phyloP scores from a whole-genome alignment of 2,113 vertebrate genomes.

The Aramus guarauna region DNA sequence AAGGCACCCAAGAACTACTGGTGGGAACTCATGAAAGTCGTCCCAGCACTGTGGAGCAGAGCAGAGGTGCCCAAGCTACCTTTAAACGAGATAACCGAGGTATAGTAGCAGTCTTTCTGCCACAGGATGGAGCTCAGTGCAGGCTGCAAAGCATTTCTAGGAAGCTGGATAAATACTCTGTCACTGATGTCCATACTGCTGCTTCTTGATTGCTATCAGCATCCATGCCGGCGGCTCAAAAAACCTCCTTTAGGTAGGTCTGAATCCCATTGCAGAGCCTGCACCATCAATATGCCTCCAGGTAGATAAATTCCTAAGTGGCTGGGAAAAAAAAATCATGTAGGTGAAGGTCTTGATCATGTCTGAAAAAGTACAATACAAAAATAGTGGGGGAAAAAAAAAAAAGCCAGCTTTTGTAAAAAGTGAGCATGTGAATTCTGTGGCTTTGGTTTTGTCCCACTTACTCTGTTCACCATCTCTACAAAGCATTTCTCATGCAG shows the following conservation, averaged over 20 bases:
- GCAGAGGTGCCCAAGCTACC: neutral
- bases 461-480: neutral
- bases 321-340: neutral
- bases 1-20: neutral
- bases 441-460: neutral
- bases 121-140: slow-evolving; percentile 62
- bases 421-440: neutral
- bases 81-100: neutral
- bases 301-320: neutral
- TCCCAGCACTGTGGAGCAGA: neutral
- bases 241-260: neutral
- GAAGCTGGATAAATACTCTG: neutral
- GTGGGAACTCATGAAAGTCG: neutral
- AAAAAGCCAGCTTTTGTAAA: neutral
- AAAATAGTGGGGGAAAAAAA: rapidly evolving
- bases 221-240: neutral
- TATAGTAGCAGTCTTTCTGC: slow-evolving; percentile 24
- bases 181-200: neutral
- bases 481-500: neutral
- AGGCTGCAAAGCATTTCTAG: slow-evolving; percentile 37
- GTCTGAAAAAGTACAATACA: neutral
- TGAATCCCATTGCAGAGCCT: neutral
- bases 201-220: neutral
- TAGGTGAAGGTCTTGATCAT: neutral
- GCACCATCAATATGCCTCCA: neutral